Base-by-base conservation (phyloP, 2,797 vertebrate genomes). In the Chrysocyon brachyurus region DNA sequence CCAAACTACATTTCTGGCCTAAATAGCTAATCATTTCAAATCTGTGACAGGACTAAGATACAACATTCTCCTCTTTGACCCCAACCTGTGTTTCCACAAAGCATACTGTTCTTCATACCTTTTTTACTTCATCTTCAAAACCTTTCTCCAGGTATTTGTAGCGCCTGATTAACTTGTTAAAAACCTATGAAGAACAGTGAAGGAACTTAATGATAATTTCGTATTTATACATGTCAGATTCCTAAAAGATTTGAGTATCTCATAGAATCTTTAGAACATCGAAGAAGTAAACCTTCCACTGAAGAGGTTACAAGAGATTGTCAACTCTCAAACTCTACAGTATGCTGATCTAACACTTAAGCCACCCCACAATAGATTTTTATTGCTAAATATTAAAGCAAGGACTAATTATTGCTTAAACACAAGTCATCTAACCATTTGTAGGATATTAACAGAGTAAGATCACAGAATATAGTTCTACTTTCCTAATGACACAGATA, bases 111-210 rank as follows among this genome's bases (percentile, higher is more conserved):
- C 28, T n/a, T 66, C 96, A 85, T 98, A 99, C 99, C 99, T 99
- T 99, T 99, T 99, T 99, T 83, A 99, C 99, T 99, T 99, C 99
- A 98, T 99, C 99, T 98, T 99, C 99, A 98, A 99, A 99, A 96
- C 99, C 99, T 99, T 99, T 99, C 99, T 99, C 99, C 99, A 99
- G 98, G 98, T 99, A 99, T 98, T 99, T 99, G 98, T 99, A 99
- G 98, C 99, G 99, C 99, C 99, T 99, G 99, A 99, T 99, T 98
- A 99, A 99, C 99, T 99, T 99, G 99, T 99, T 99, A 99, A 99
- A 99, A 99, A 99, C 99, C 99, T 99, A 46, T 10, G 40, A 98
- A 91, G 0, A 96, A 63, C n/a, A 86, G 33, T 40, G 82, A 96
- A 82, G 12, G 26, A 78, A 87, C 68, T 89, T 77, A 87, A 26